Percentiles rank a stretch among this genome's conserved stretches.
phyloP scores from a whole-genome alignment of 1,140 invertebrate species.

The Ditylenchus dipsaci region DNA sequence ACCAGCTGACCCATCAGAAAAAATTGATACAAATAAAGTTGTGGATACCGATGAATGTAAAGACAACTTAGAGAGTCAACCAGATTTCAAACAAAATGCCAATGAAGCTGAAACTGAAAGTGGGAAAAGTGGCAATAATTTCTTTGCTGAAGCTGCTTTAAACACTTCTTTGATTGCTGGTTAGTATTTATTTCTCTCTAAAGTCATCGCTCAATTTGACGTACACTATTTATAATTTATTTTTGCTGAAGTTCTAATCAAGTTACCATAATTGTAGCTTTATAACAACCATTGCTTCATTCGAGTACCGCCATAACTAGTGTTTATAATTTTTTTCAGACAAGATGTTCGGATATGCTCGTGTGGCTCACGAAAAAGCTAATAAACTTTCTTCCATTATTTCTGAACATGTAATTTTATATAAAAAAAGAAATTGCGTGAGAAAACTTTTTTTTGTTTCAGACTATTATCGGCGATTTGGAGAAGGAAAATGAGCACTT shows the following conservation, averaged over 20 bases:
- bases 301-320: too few species aligned
- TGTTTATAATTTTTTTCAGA: neutral
- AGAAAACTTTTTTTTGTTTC: slow-evolving; percentile 10
- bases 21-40: neutral
- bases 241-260: too few species aligned
- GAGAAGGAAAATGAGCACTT: slow-evolving; percentile 36
- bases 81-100: too few species aligned
- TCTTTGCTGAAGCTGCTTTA: neutral
- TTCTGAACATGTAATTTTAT: slow-evolving; percentile 11
- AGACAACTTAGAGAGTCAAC: too few species aligned
- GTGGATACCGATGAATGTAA: neutral
- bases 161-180: neutral
- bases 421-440: slow-evolving; percentile 2
- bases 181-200: neutral
- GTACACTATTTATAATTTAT: too few species aligned
- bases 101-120: neutral
- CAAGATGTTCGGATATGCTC: neutral
- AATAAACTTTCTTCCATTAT: slow-evolving; percentile 20
- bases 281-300: too few species aligned
- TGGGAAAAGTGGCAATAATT: neutral
- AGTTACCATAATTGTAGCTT: too few species aligned
- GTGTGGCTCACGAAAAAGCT: slow-evolving; percentile 21
- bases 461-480: slow-evolving; percentile 31
- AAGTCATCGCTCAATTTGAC: too few species aligned
- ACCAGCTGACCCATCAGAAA: neutral